A percentile compares a stretch with the other conserved stretches of the same genome.
Conservation (phyloP, 2,888 invertebrate species). For the Stenurella melanura region DNA sequence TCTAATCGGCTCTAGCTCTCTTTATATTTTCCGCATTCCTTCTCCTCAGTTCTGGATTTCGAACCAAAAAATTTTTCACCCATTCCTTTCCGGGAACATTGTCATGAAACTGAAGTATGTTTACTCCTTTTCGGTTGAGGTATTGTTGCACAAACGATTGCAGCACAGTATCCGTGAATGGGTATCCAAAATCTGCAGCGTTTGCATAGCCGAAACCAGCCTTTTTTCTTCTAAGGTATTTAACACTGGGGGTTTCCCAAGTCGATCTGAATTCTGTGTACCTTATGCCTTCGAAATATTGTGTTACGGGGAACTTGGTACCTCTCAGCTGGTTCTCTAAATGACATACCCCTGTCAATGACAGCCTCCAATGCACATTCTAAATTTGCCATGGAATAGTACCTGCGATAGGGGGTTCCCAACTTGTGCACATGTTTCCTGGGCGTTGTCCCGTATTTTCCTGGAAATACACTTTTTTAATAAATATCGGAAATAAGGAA, state of each 20-base stretch:
- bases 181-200: constrained; percentile 33
- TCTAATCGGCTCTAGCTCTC: constrained; percentile 38
- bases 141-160: constrained; percentile 34
- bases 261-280: constrained; percentile 24
- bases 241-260: constrained; percentile 26
- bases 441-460: neutral
- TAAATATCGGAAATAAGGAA: neutral
- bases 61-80: constrained; percentile 40
- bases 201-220: constrained; percentile 9
- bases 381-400: neutral
- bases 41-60: constrained; percentile 33
- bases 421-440: constrained; percentile 1
- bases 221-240: constrained; percentile 31
- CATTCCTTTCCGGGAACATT: constrained; percentile 51
- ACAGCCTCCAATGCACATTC: constrained; percentile 40
- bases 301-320: constrained; percentile 39
- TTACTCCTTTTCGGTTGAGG: constrained; percentile 36
- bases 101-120: constrained; percentile 45
- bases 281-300: constrained; percentile 36
- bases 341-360: constrained; percentile 30
- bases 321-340: constrained; percentile 37
- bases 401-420: neutral
- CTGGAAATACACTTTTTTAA: neutral
- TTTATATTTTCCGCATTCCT: constrained; percentile 46
- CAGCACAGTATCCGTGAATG: constrained; percentile 28